phyloP scores from a whole-genome alignment of 2,113 vertebrate species.

The Fukomys damarensis region DNA sequence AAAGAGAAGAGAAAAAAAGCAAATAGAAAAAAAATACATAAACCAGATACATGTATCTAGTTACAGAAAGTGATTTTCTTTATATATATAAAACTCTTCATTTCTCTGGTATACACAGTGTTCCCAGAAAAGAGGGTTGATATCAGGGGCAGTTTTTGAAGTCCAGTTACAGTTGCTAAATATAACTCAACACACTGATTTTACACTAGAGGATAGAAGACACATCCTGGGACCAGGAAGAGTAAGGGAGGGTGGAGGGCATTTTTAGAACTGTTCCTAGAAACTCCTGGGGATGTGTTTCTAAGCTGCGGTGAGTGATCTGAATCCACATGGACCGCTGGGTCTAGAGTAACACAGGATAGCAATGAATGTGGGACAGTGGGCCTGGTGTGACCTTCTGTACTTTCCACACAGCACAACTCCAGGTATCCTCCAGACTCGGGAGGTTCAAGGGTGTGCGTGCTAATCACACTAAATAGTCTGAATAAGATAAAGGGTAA shows the following conservation, averaged over 20 bases:
- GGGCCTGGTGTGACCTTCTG: background rate
- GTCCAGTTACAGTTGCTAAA: background rate
- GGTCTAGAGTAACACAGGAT: background rate
- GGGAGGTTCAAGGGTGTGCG: no score
- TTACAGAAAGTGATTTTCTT: background rate
- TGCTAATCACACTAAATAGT: no score
- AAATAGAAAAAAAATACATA: no score
- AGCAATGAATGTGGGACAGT: background rate
- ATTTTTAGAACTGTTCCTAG: constrained; percentile 24
- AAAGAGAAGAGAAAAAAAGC: no score
- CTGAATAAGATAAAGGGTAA: no score
- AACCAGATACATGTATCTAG: background rate
- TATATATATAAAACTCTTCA: background rate
- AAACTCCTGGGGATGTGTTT: background rate
- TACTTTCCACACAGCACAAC: background rate
- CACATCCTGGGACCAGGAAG: background rate
- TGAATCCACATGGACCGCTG: constrained; percentile 17
- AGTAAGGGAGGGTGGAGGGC: background rate
- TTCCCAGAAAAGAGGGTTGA: background rate
- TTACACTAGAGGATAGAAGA: constrained; percentile 28
- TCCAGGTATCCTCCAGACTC: background rate
- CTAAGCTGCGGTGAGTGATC: background rate
- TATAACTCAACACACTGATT: background rate
- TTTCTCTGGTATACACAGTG: background rate
- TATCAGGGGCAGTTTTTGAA: background rate